Percentiles rank a stretch among this genome's conserved stretches.
phyloP scores from a whole-genome alignment of 2,113 vertebrate genomes.

The Tragulus kanchil region DNA sequence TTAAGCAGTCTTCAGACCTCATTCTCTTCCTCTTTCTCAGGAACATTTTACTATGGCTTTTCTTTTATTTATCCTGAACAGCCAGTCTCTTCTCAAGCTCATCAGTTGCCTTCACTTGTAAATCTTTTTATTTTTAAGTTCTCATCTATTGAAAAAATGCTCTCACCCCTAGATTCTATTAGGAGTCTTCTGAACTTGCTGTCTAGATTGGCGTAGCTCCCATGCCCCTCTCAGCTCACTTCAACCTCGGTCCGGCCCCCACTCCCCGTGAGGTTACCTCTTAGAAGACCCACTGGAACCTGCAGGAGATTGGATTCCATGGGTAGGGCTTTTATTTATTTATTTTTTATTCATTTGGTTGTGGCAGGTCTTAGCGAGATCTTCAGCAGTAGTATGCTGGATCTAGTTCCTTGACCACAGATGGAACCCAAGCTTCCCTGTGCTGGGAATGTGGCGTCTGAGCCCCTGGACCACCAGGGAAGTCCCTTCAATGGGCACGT shows the following conservation, averaged over 20 bases:
- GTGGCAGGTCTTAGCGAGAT: not conserved
- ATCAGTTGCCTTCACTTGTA: not conserved
- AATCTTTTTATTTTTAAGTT: not conserved
- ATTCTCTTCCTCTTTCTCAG: not conserved
- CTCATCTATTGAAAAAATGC: not conserved
- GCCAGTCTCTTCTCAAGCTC: not conserved
- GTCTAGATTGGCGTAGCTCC: not conserved
- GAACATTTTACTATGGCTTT: not conserved
- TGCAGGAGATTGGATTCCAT: not conserved
- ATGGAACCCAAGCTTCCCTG: not conserved
- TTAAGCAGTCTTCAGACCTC: not conserved
- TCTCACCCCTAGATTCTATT: not conserved
- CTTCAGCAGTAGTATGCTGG: not conserved
- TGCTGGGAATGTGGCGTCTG: not conserved
- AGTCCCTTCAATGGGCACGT: not conserved
- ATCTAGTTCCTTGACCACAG: not conserved
- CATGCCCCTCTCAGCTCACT: not conserved
- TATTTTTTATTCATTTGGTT: not conserved
- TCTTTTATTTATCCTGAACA: not conserved
- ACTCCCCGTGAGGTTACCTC: not conserved
- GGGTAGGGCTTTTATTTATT: not conserved
- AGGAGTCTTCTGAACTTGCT: not conserved
- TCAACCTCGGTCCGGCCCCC: not conserved
- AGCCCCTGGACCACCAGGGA: not conserved
- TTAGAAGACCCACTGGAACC: not conserved